phyloP scores from a whole-genome alignment of 1,140 invertebrate genomes.

The Propsilocerus akamusi region DNA sequence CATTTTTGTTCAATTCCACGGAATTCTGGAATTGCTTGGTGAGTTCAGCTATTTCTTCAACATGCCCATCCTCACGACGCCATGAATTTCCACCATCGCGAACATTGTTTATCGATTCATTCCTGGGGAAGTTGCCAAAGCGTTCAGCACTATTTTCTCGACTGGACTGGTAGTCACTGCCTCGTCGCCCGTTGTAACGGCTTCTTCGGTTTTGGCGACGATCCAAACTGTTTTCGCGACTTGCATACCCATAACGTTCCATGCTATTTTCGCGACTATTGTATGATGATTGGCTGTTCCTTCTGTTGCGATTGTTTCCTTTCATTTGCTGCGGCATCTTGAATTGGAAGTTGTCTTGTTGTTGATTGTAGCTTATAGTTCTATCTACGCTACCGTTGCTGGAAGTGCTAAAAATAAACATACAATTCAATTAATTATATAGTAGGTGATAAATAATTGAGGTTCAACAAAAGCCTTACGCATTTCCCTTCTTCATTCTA shows the following conservation, averaged over 20 bases:
- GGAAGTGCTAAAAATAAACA: background rate
- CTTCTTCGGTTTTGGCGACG: background rate
- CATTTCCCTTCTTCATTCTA: constrained; percentile 1
- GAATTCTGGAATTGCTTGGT: background rate
- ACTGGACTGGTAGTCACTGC: background rate
- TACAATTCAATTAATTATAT: background rate
- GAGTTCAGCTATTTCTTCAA: background rate
- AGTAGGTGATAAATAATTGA: background rate
- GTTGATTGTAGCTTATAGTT: background rate
- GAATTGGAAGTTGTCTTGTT: background rate
- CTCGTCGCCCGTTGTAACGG: background rate
- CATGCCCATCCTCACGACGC: background rate
- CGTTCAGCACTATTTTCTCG: background rate
- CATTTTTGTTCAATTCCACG: background rate
- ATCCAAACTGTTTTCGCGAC: background rate
- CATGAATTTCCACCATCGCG: background rate
- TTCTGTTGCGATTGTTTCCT: background rate
- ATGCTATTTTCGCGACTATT: constrained; percentile 1
- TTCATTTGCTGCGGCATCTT: background rate
- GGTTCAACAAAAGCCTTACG: background rate
- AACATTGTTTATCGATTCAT: background rate
- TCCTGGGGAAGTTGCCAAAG: background rate
- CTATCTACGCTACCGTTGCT: background rate
- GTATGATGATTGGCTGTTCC: background rate
- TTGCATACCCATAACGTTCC: background rate